A percentile compares a stretch with the other conserved stretches of the same genome.
phyloP scores from a whole-genome alignment of 2,888 invertebrate genomes.

The Lithophane ornitopus region DNA sequence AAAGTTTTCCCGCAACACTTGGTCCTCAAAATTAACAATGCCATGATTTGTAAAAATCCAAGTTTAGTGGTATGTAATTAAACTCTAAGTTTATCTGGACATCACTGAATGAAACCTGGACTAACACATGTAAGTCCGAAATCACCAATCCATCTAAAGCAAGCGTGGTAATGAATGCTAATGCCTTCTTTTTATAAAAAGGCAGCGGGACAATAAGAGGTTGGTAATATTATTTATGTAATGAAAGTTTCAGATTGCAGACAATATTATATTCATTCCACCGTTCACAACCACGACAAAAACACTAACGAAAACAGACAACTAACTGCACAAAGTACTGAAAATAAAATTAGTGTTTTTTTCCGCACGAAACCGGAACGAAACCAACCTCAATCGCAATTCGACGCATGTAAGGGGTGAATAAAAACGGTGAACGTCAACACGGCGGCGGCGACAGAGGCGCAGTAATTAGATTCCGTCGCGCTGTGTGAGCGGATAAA shows the following conservation, averaged over 20 bases:
- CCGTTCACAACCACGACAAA: background rate
- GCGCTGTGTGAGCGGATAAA: conserved; percentile 55
- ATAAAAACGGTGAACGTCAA: conserved; percentile 69
- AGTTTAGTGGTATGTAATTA: no score
- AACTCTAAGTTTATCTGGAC: no score
- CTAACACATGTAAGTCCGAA: background rate
- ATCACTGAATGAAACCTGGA: no score
- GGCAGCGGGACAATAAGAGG: no score
- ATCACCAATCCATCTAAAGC: background rate
- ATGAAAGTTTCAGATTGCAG: background rate
- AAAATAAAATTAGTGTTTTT: conserved; percentile 56
- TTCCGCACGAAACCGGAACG: conserved; percentile 28
- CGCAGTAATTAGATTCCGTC: conserved; percentile 72
- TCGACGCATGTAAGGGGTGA: conserved; percentile 62
- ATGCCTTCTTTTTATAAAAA: no score
- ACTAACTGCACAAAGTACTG: conserved; percentile 24
- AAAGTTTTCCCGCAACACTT: no score
- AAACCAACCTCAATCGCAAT: conserved; percentile 64
- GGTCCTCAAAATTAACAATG: no score
- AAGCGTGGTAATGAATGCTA: no score
- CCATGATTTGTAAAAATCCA: no score
- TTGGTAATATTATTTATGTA: background rate
- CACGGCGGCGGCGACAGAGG: conserved; percentile 60
- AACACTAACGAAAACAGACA: conserved; percentile 17
- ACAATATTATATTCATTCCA: background rate